Conservation (phyloP, 1,140 invertebrate genomes). For the Zaprionus lachaisei region DNA sequence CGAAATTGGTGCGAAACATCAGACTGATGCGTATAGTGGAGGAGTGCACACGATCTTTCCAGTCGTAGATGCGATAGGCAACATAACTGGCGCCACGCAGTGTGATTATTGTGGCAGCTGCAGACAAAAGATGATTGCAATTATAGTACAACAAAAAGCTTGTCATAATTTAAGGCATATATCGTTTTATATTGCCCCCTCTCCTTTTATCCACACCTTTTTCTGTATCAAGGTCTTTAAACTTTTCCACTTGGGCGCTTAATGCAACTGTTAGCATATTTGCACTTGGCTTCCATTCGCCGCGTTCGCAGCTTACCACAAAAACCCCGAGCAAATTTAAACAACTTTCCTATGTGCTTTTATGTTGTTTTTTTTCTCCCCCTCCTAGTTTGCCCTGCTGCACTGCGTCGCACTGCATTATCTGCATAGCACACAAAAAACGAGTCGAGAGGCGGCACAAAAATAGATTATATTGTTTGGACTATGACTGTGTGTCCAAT, state of each 20-base stretch:
- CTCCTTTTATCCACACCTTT: neutral
- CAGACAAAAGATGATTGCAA: constrained; percentile 9
- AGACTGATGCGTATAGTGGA: constrained; percentile 94
- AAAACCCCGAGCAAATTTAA: constrained; percentile 60
- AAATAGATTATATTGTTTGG: constrained; percentile 80
- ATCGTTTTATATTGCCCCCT: neutral
- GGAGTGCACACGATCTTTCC: constrained; percentile 95
- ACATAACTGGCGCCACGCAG: constrained; percentile 95
- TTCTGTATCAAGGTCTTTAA: constrained; percentile 18
- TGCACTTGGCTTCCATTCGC: constrained; percentile 42
- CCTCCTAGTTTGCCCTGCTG: too few relatives aligned
- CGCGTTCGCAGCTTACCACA: constrained; percentile 46
- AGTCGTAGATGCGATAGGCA: constrained; percentile 96
- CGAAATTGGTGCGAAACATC: constrained; percentile 94
- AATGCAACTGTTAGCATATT: constrained; percentile 61
- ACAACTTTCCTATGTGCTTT: constrained; percentile 41
- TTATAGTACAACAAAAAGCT: neutral
- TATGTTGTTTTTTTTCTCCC: neutral
- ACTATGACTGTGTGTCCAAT: constrained; percentile 52
- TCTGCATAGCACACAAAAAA: constrained; percentile 51
- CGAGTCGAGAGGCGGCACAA: constrained; percentile 50
- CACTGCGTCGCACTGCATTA: constrained; percentile 53
- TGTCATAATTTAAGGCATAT: neutral
- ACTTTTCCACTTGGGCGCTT: constrained; percentile 40
- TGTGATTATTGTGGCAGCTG: constrained; percentile 94